Base-by-base conservation (phyloP, 1,140 invertebrate species). In the Pseudobourletiella spinata region DNA sequence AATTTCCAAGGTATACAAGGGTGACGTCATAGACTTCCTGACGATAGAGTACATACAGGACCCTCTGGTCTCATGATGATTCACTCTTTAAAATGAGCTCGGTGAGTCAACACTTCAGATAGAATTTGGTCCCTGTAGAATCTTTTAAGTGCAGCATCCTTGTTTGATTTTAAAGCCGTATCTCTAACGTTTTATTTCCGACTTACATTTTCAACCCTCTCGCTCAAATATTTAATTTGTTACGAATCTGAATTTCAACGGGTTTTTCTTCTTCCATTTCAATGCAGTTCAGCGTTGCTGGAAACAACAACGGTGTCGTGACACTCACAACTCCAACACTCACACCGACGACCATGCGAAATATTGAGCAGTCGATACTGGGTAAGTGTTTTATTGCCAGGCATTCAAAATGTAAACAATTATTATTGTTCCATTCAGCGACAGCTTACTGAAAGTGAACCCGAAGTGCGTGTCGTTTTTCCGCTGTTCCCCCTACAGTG, bases 261-360 rank as follows among this genome's bases (percentile, higher is more conserved):
- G 6, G 44, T 46, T 46, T 4, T 11, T 18, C 18, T 46, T 14
- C 44, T 20, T 20, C 22, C 14, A 6, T 51, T 51, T 25, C 28
- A 22, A 51, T 51, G 22, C 25, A 51, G 48, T 51, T 51, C 24
- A 51, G 4, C 22, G 24, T 24, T 51, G 48, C 24, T 25, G 48
- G 48, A 3, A 51, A 51, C 24, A 51, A 51, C 22, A 51, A 51
- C 48, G 22, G 22, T 26, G 48, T 51, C 14, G 48, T 51, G 3
- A 51, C 48, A 6, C 48, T 51, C 24, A 51, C 48, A 6, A 51
- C 48, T 25, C 48, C 48, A 6, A 51, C 48, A 6, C 22, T 51
- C 4, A 97, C 93, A 57, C 94, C 92, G 59, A 95, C 92, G 22
- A 94, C 91, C 59, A 79, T 95, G 70, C 82, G 88, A 67, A 92